Evolutionary conservation across 1,140 invertebrate genomes (phyloP).

Genomic region (Zaprionus kolodkinae): DNA sequence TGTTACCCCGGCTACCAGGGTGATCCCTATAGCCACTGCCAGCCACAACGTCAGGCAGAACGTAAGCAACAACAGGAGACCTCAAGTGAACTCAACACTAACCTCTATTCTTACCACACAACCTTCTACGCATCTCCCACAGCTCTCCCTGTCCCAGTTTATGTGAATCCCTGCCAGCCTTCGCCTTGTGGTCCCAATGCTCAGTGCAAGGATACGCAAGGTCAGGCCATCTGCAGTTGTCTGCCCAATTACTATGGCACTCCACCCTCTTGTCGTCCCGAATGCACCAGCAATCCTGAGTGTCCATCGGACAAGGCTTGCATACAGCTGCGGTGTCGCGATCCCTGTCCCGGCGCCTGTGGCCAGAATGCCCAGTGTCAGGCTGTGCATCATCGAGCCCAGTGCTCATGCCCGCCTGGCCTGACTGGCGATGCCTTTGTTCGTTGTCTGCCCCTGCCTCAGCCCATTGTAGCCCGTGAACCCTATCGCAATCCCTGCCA

Average conservation of each 20-base stretch:
- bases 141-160: constrained; percentile 79
- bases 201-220: constrained; percentile 87
- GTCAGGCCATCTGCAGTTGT: constrained; percentile 88
- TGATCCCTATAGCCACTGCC: constrained; percentile 87
- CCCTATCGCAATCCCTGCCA: constrained; percentile 89
- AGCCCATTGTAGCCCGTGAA: constrained; percentile 84
- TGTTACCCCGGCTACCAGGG: constrained; percentile 90
- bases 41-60: constrained; percentile 84
- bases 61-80: constrained; percentile 65
- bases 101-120: constrained; percentile 47
- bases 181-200: constrained; percentile 91
- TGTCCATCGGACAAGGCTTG: constrained; percentile 92
- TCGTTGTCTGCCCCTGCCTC: constrained; percentile 86
- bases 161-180: constrained; percentile 86
- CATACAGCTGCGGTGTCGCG: constrained; percentile 90
- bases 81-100: constrained; percentile 72
- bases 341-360: constrained; percentile 92
- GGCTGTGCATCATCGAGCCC: constrained; percentile 90
- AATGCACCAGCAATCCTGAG: constrained; percentile 93
- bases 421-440: constrained; percentile 92
- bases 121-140: constrained; percentile 29
- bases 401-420: constrained; percentile 90
- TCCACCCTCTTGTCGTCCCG: constrained; percentile 91
- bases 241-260: constrained; percentile 88
- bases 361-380: constrained; percentile 93